These are phyloP conservation scores for Popillia japonica DNA, from an alignment of 1,140 invertebrate genomes.

Conservation along the genomic window DNA sequence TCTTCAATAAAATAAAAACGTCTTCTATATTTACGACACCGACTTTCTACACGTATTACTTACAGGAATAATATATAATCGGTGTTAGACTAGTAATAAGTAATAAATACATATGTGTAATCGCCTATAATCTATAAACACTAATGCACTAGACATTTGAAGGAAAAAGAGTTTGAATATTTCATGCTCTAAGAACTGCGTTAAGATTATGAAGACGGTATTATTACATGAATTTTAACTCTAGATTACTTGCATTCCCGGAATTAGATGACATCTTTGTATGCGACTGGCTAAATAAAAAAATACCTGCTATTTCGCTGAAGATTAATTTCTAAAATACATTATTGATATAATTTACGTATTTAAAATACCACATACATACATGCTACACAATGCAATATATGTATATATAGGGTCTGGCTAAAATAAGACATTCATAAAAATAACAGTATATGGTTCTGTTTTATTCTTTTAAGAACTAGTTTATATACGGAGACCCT, in stretches of 20 bases:
- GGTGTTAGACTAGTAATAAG: background rate
- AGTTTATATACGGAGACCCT: background rate
- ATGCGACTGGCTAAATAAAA: background rate
- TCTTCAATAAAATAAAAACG: background rate
- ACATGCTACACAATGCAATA: background rate
- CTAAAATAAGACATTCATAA: background rate
- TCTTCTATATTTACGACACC: background rate
- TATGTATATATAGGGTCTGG: background rate
- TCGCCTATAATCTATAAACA: background rate
- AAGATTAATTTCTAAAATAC: background rate
- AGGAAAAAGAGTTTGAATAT: too few relatives aligned
- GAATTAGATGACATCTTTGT: background rate
- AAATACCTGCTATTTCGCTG: background rate
- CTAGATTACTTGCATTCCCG: too few relatives aligned
- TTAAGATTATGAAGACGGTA: too few relatives aligned
- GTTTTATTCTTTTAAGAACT: background rate
- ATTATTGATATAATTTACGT: background rate
- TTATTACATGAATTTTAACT: too few relatives aligned
- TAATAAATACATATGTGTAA: background rate
- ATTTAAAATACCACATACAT: conserved; percentile 14
- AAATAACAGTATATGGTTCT: too few relatives aligned
- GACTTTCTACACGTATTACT: background rate
- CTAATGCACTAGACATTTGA: too few relatives aligned
- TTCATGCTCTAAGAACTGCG: too few relatives aligned
- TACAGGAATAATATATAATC: background rate